Conservation (phyloP, 2,797 vertebrate species). For the Avahi laniger region DNA sequence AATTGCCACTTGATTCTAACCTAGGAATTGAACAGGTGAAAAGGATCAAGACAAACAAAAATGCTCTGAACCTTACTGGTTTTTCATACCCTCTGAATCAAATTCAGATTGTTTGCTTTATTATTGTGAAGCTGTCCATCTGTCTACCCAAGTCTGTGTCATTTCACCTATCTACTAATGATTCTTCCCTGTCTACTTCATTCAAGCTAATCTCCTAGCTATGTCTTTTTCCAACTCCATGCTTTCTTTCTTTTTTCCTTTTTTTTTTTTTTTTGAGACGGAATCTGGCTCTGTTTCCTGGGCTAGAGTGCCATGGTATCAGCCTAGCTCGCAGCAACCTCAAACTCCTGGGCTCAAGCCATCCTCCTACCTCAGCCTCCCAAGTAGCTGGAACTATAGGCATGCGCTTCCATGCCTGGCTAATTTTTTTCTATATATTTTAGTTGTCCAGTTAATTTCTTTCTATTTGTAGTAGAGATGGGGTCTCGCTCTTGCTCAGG, state of each 20-base stretch:
- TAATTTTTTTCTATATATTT: too few relatives aligned
- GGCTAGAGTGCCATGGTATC: too few relatives aligned
- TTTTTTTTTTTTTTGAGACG: too few relatives aligned
- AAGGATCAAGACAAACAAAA: constrained; percentile 11
- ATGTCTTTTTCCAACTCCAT: not conserved
- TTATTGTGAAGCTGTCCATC: constrained; percentile 28
- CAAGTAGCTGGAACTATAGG: too few relatives aligned
- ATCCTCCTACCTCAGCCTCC: too few relatives aligned
- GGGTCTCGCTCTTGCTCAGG: too few relatives aligned
- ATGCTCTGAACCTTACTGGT: not conserved
- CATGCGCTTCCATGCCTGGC: too few relatives aligned
- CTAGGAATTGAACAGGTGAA: constrained; percentile 35
- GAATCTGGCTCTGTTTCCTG: too few relatives aligned
- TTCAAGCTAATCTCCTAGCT: not conserved
- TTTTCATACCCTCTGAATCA: constrained; percentile 14
- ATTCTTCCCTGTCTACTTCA: not conserved
- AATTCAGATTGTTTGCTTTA: constrained; percentile 19
- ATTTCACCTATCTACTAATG: not conserved
- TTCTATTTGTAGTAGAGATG: too few relatives aligned
- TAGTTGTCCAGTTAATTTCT: too few relatives aligned
- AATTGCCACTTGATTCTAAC: not conserved
- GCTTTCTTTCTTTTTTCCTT: not conserved
- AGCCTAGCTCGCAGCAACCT: too few relatives aligned
- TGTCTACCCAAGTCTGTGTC: not conserved
- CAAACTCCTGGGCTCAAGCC: too few relatives aligned